Conservation (phyloP, 2,797 vertebrate species). For the Novumbra hubbsi region DNA sequence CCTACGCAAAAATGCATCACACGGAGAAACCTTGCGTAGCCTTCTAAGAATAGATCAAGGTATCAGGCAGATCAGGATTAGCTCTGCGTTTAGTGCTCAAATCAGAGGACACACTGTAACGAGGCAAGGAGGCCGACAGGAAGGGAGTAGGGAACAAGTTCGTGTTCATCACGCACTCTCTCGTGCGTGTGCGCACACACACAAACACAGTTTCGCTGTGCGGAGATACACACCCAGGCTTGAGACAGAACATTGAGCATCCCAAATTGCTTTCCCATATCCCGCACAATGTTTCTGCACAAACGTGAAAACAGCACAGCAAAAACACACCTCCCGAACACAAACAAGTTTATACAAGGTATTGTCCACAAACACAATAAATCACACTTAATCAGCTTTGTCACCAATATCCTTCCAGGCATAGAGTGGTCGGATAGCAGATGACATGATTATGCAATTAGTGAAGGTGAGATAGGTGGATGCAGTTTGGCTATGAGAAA, state of each 20-base stretch:
- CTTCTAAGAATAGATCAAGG: slow-evolving; percentile 77
- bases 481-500: slow-evolving; percentile 9
- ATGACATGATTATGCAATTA: slow-evolving; percentile 45
- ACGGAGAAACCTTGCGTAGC: background rate
- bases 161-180: slow-evolving; percentile 33
- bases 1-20: background rate
- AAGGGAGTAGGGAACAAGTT: slow-evolving; percentile 56
- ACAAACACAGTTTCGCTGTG: slow-evolving; percentile 24
- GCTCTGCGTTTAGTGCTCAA: slow-evolving; percentile 56
- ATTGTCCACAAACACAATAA: background rate
- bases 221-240: slow-evolving; percentile 42
- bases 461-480: slow-evolving; percentile 13
- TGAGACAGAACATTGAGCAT: slow-evolving; percentile 39
- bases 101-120: slow-evolving; percentile 40
- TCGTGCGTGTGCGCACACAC: slow-evolving; percentile 16
- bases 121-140: background rate
- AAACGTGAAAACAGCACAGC: slow-evolving; percentile 29
- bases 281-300: slow-evolving; percentile 16
- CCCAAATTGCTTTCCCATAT: slow-evolving; percentile 25
- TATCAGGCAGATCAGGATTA: slow-evolving; percentile 75
- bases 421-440: slow-evolving; percentile 31
- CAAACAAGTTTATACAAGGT: slow-evolving; percentile 1
- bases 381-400: slow-evolving; percentile 7
- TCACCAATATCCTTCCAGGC: slow-evolving; percentile 34
- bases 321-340: slow-evolving; percentile 38